A percentile compares a stretch with the other conserved stretches of the same genome.
phyloP scores from a whole-genome alignment of 1,140 invertebrate genomes.

The Thalassaphorura encarpata region DNA sequence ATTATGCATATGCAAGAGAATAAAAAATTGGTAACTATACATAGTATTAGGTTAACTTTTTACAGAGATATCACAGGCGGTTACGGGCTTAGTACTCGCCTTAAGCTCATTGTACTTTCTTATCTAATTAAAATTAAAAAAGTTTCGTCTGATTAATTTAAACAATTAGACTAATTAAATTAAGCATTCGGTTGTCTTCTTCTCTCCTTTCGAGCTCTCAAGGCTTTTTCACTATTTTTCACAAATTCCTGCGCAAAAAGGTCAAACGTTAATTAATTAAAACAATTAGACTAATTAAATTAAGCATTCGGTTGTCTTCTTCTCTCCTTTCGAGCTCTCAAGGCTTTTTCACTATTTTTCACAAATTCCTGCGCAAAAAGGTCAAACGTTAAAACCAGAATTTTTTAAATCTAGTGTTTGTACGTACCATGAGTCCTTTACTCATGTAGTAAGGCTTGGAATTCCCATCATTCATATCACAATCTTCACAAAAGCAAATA shows the following conservation, averaged over 20 bases:
- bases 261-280: no score
- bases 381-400: conserved; percentile 8
- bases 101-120: no score
- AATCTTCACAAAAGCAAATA: conserved; percentile 73
- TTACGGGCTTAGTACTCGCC: no score
- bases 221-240: conserved; percentile 51
- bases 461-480: conserved; percentile 60
- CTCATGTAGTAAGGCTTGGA: conserved; percentile 64
- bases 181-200: neutral
- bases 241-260: conserved; percentile 47
- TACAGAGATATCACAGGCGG: no score
- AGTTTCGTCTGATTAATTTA: no score
- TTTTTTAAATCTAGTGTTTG: neutral
- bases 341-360: conserved; percentile 51
- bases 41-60: no score
- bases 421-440: conserved; percentile 53
- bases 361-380: conserved; percentile 47
- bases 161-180: no score
- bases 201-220: conserved; percentile 35
- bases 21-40: no score
- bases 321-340: conserved; percentile 35
- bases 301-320: neutral
- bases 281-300: no score
- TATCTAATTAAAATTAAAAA: no score
- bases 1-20: no score